Evolutionary conservation across 2,888 invertebrate genomes (phyloP).

Genomic region (Endotricha flammealis): DNA sequence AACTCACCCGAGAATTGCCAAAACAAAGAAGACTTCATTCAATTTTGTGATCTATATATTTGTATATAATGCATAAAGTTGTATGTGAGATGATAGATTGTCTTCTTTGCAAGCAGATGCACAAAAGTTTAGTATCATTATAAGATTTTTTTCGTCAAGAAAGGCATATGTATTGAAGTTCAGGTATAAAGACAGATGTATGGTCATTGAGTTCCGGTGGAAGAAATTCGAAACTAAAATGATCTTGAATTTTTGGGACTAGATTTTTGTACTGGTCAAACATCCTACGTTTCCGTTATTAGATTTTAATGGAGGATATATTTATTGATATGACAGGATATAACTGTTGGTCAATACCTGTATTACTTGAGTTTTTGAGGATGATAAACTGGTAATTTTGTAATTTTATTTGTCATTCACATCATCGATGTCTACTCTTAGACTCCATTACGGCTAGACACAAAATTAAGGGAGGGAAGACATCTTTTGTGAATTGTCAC

Average conservation of each 20-base stretch:
- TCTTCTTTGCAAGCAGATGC: slow-evolving; percentile 50
- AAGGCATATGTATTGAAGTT: slow-evolving; percentile 59
- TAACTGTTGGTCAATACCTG: background rate
- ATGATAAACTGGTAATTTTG: too few relatives aligned
- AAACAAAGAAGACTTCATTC: slow-evolving; percentile 24
- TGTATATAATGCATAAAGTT: background rate
- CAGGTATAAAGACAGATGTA: slow-evolving; percentile 66
- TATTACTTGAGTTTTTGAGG: too few relatives aligned
- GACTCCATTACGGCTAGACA: too few relatives aligned
- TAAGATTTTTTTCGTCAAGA: slow-evolving; percentile 61
- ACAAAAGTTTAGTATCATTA: slow-evolving; percentile 66
- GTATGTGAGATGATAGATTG: background rate
- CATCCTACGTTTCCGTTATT: slow-evolving; percentile 4
- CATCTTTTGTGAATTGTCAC: too few relatives aligned
- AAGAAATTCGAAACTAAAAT: slow-evolving; percentile 1
- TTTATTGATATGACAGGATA: slow-evolving; percentile 9
- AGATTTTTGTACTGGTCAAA: slow-evolving; percentile 8
- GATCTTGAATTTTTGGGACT: background rate
- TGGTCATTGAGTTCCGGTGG: slow-evolving; percentile 28
- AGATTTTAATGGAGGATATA: background rate
- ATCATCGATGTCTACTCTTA: too few relatives aligned
- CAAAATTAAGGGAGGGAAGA: too few relatives aligned
- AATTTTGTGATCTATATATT: background rate
- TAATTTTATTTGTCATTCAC: too few relatives aligned
- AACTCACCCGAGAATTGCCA: slow-evolving; percentile 40